Evolutionary conservation across 2,113 vertebrate species (phyloP).

Genomic region (Ageneiosus marmoratus): DNA sequence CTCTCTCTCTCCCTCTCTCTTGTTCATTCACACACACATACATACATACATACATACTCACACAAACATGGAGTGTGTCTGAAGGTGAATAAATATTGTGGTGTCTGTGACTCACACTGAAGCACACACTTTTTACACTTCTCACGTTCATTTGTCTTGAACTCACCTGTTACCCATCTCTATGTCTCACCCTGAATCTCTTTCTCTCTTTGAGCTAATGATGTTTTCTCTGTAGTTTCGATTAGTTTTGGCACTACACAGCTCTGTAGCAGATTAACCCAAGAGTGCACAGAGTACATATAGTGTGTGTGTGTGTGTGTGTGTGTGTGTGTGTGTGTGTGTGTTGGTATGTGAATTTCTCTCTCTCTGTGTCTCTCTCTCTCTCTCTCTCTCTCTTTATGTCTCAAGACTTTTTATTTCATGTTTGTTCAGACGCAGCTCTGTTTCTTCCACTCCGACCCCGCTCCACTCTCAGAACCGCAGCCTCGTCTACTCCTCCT

Average conservation of each 20-base stretch:
- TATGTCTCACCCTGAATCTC: slow-evolving; percentile 31
- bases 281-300: slow-evolving; percentile 59
- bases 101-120: slow-evolving; percentile 35
- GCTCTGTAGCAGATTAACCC: slow-evolving; percentile 66
- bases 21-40: slow-evolving; percentile 30
- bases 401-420: not conserved
- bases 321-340: not conserved
- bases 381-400: not conserved
- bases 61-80: not conserved
- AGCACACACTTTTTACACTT: not conserved
- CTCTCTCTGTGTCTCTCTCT: not conserved
- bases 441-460: not conserved
- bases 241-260: slow-evolving; percentile 68
- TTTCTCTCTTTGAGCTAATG: slow-evolving; percentile 28
- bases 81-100: not conserved
- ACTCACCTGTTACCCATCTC: not conserved
- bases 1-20: slow-evolving; percentile 11
- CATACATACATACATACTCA: slow-evolving; percentile 13
- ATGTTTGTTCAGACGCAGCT: not conserved
- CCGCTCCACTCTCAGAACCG: not conserved
- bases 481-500: slow-evolving; percentile 4
- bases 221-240: slow-evolving; percentile 74
- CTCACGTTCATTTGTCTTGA: not conserved
- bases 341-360: not conserved
- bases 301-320: not conserved